Percentiles rank a stretch among this genome's conserved stretches.
phyloP scores from a whole-genome alignment of 2,888 invertebrate genomes.

The Synergus laeviventris region DNA sequence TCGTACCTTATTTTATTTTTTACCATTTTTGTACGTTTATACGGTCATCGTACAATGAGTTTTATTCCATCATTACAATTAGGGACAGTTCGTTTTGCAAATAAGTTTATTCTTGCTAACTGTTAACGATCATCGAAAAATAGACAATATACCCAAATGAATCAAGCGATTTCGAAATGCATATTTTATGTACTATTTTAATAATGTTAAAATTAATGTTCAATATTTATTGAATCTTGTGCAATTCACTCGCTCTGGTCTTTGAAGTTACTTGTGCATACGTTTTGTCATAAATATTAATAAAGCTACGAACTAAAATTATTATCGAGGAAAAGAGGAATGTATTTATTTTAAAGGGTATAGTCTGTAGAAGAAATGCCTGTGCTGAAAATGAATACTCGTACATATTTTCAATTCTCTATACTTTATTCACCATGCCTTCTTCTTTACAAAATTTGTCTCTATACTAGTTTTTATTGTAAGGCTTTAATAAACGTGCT shows the following conservation, averaged over 20 bases:
- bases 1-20: constrained; percentile 60
- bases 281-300: background rate
- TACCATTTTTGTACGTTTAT: constrained; percentile 72
- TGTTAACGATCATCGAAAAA: constrained; percentile 3
- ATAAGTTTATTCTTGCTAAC: background rate
- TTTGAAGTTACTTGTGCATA: background rate
- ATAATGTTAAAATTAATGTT: no score
- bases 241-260: background rate
- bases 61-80: constrained; percentile 47
- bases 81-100: background rate
- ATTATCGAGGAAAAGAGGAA: background rate
- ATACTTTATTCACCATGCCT: background rate
- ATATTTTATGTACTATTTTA: background rate
- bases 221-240: no score
- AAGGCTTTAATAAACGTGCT: background rate
- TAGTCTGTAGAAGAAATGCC: background rate
- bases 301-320: background rate
- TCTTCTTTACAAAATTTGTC: background rate
- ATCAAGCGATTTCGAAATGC: background rate
- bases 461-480: background rate
- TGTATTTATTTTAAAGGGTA: background rate
- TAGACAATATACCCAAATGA: background rate
- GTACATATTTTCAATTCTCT: background rate
- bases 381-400: constrained; percentile 6
- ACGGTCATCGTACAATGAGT: constrained; percentile 59